These are phyloP conservation scores for Rhodophaea formosa DNA, from an alignment of 2,888 invertebrate species.

Conservation along the genomic window DNA sequence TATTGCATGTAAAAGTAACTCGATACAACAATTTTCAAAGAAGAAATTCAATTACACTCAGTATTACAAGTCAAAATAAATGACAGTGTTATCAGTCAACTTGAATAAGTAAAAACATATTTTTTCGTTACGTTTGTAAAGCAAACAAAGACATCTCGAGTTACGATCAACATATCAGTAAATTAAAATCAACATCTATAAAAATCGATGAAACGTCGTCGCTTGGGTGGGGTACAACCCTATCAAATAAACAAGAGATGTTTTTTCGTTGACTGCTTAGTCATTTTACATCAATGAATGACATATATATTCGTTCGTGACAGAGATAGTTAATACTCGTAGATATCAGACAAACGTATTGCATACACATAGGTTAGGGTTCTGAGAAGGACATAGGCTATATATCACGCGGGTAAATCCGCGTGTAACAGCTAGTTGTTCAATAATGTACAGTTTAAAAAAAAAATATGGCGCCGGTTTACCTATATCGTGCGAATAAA, in stretches of 20 bases:
- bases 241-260: conserved; percentile 5
- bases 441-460: too few species aligned
- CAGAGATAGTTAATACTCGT: too few species aligned
- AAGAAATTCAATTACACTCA: background rate
- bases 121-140: background rate
- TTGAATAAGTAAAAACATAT: background rate
- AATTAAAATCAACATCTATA: conserved; percentile 4
- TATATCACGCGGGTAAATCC: too few species aligned
- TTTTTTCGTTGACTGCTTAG: background rate
- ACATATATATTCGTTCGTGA: too few species aligned
- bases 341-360: too few species aligned
- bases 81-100: background rate
- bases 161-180: background rate
- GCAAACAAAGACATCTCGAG: background rate
- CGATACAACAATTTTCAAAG: background rate
- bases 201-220: background rate
- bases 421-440: too few species aligned
- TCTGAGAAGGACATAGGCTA: too few species aligned
- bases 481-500: too few species aligned
- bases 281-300: too few species aligned
- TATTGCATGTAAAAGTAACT: background rate
- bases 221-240: background rate
- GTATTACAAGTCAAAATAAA: background rate
- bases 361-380: too few species aligned
- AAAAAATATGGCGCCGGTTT: too few species aligned